Evolutionary conservation across 2,888 invertebrate species (phyloP).

Genomic region (Clitarchus hookeri): DNA sequence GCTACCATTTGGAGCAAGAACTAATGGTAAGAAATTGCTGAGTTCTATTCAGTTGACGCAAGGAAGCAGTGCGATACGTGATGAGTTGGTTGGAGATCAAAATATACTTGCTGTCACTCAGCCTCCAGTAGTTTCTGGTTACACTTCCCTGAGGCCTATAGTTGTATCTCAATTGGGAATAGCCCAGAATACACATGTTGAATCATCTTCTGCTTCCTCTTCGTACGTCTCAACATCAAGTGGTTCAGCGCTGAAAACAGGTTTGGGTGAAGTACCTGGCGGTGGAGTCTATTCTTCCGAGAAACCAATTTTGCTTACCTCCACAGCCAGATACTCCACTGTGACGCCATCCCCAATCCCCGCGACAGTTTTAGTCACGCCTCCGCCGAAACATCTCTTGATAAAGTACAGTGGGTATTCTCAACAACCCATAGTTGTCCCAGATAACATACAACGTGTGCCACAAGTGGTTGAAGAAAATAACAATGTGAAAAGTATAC

Average conservation of each 20-base stretch:
- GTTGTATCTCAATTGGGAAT: neutral
- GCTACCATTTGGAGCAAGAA: constrained; percentile 27
- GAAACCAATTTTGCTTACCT: neutral
- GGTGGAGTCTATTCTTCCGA: neutral
- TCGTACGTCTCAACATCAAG: neutral
- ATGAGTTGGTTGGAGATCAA: neutral
- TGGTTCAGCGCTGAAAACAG: neutral
- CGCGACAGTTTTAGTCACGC: neutral
- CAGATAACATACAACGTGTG: constrained; percentile 23
- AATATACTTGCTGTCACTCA: neutral
- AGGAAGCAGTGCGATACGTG: neutral
- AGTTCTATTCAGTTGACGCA: neutral
- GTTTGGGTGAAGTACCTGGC: neutral
- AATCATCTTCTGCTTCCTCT: neutral
- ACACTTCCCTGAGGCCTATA: neutral
- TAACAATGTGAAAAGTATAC: neutral
- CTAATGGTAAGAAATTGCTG: neutral
- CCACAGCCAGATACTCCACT: neutral
- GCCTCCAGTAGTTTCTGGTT: neutral
- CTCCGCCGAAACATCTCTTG: constrained; percentile 11
- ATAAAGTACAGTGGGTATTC: neutral
- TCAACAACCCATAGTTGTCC: constrained; percentile 5
- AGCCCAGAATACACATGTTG: neutral
- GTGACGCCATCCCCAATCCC: neutral
- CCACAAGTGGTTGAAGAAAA: constrained; percentile 30